These are phyloP conservation scores for Muscicapa comitata DNA, from an alignment of 2,797 vertebrate genomes.

Conservation along the genomic window DNA sequence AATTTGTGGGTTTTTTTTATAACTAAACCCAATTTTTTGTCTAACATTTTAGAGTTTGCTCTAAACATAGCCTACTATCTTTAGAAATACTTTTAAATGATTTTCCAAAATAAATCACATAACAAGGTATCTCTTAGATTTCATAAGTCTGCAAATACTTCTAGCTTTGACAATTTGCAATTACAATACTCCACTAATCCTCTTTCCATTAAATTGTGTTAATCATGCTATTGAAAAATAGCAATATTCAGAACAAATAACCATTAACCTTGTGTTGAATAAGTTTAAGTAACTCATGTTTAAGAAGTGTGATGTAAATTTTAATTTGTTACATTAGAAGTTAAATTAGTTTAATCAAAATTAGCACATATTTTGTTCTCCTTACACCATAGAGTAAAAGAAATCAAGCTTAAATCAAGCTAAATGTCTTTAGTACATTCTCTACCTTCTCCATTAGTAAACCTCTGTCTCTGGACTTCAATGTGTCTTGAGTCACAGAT, in stretches of 20 bases:
- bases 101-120: not conserved
- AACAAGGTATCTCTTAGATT: not conserved
- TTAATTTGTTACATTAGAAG: not conserved
- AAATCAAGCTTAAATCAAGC: not conserved
- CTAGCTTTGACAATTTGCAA: not conserved
- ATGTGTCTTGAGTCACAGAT: not conserved
- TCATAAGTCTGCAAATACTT: not conserved
- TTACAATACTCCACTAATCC: not conserved
- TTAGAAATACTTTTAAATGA: not conserved
- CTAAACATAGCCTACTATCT: not conserved
- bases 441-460: not conserved
- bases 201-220: not conserved
- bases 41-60: not conserved
- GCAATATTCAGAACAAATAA: not conserved
- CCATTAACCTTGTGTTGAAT: not conserved
- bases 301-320: not conserved
- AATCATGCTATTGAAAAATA: not conserved
- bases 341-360: not conserved
- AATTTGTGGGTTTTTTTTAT: rapidly evolving
- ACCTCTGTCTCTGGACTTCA: not conserved
- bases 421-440: not conserved
- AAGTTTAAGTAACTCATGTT: not conserved
- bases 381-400: not conserved
- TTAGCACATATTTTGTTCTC: not conserved
- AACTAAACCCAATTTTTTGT: not conserved